A percentile compares a stretch with the other conserved stretches of the same genome.
Conservation (phyloP, 2,113 vertebrate species). For the Falco punctatus region DNA sequence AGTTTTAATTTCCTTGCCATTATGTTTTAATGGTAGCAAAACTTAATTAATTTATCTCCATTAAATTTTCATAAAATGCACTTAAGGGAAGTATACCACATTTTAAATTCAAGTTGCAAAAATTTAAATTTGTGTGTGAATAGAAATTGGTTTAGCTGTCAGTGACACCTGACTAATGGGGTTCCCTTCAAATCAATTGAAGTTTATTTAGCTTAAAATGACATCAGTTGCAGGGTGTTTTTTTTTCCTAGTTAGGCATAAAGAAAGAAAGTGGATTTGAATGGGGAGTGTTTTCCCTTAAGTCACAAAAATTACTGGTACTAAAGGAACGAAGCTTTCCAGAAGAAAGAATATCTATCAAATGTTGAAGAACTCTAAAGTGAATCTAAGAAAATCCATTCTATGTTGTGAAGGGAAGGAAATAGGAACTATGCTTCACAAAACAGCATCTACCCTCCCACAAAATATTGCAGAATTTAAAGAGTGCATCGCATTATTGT, state of each 20-base stretch:
- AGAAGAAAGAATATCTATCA: neutral
- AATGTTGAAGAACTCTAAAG: neutral
- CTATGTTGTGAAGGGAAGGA: neutral
- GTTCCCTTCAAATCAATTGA: neutral
- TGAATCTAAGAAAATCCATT: neutral
- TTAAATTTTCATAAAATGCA: neutral
- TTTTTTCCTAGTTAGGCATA: neutral
- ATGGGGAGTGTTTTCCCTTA: neutral
- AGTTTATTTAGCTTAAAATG: slow-evolving; percentile 23
- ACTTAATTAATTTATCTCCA: neutral
- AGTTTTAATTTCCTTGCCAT: neutral
- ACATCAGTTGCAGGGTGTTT: neutral
- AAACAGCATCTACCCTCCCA: neutral
- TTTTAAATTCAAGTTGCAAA: neutral
- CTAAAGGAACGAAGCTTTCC: neutral
- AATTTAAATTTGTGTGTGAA: neutral
- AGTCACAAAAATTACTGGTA: neutral
- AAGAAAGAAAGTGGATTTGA: slow-evolving; percentile 29
- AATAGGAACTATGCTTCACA: neutral
- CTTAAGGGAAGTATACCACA: neutral
- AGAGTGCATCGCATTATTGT: neutral
- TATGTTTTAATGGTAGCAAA: neutral
- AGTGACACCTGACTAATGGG: neutral
- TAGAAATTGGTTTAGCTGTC: neutral
- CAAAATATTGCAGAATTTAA: neutral